Conservation (phyloP, 2,888 invertebrate species). For the Proisotoma minuta region DNA sequence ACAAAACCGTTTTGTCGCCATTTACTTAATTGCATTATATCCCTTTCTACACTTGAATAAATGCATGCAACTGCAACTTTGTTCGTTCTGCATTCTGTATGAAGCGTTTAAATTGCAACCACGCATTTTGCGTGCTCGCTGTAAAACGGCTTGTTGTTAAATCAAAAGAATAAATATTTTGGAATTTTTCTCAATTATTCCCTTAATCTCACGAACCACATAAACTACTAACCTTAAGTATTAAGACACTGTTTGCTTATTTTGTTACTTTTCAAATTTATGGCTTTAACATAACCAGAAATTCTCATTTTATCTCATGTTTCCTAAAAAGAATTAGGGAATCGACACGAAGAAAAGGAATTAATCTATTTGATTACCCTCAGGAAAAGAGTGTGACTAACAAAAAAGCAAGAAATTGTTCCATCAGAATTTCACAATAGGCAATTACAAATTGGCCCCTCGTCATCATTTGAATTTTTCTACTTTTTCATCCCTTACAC, state of each 20-base stretch:
- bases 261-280: no score
- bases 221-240: no score
- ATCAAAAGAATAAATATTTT: no score
- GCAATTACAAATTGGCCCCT: no score
- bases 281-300: no score
- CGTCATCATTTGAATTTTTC: neutral
- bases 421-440: neutral
- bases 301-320: no score
- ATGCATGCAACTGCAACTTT: neutral
- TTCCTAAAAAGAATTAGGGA: neutral
- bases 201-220: no score
- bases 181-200: no score
- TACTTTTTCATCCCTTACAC: neutral
- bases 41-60: slow-evolving; percentile 8
- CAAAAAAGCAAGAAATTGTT: neutral
- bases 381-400: neutral
- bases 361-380: neutral
- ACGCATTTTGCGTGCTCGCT: no score
- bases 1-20: slow-evolving; percentile 20
- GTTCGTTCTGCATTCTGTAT: neutral
- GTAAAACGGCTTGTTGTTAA: no score
- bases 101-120: neutral
- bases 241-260: no score
- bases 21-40: slow-evolving; percentile 21
- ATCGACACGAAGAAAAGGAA: neutral